Conservation (phyloP, 2,113 vertebrate species). For the Asarcornis scutulata region DNA sequence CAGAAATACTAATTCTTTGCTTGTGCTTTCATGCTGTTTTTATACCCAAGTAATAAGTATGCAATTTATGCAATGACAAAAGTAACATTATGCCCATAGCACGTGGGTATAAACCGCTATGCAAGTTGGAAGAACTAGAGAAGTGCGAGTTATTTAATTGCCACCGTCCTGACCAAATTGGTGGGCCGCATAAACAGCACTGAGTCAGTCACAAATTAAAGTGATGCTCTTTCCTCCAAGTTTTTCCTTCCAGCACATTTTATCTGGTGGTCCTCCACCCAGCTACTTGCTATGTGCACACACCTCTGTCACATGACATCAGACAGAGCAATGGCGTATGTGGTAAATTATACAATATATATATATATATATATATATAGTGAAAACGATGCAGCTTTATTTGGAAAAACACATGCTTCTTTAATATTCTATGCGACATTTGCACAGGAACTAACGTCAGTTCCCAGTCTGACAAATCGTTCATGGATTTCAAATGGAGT, state of each 20-base stretch:
- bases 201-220: background rate
- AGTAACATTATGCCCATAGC: background rate
- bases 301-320: background rate
- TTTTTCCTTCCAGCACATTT: background rate
- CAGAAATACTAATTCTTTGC: background rate
- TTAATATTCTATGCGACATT: background rate
- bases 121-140: constrained; percentile 11
- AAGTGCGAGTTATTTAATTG: background rate
- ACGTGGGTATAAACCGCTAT: constrained; percentile 36
- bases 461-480: background rate
- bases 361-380: background rate
- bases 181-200: background rate
- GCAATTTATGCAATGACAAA: constrained; percentile 5
- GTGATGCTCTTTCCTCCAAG: background rate
- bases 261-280: constrained; percentile 5
- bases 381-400: background rate
- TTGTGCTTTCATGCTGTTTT: constrained; percentile 12
- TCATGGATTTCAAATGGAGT: background rate
- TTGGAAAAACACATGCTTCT: background rate
- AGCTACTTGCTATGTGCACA: background rate
- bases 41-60: background rate
- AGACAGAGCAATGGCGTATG: background rate
- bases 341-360: background rate
- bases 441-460: constrained; percentile 2
- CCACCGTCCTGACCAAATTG: background rate